Evolutionary conservation across 2,113 vertebrate genomes (phyloP), one percentile per base, ranked within the genome.

Genomic region (Castor canadensis): DNA sequence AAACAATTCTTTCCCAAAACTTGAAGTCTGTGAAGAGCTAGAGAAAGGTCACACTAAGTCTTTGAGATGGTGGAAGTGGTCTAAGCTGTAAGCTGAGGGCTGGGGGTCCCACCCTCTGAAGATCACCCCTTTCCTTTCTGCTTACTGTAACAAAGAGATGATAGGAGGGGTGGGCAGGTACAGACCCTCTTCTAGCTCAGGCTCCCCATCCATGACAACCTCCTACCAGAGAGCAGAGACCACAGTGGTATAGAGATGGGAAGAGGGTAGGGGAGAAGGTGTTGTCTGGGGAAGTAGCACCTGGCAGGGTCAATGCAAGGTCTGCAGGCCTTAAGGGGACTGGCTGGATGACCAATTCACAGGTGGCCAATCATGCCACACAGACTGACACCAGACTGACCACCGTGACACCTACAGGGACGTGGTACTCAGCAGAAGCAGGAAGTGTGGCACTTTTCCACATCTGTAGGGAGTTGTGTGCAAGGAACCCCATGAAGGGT

Each of bases 181-280:
- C 28, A 72, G 49, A 26, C 1, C 3, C 28, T 32, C 66, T 30
- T 10, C 58, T 19, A 28, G 35, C 62, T 84, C 72, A 10, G 40
- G 12, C 8, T 24, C 30, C 60, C 4, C 73, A 56, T 17, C 32
- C 1, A 2, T 5, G 58, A 43, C 72, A 28, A 28, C 47, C 40
- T 49, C 28, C 22, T 4, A 15, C 24, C 10, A 2, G 67, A 66
- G 82, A 71, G 69, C 9, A 8, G 40, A n/a, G 88, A 28, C 88
- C 8, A 24, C 1, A 3, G 4, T 2, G 40, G 56, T 22, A 13
- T 0, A 3, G 13, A n/a, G 6, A 5, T 16, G n/a, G 8, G 10
- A 6, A 20, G 35, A 15, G 4, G 62, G 1, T 15, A 1, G 3
- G 49, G 19, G 20, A 10, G 11, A 20, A 16, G 9, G 7, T 35